Percentiles rank a stretch among this genome's conserved stretches.
Evolutionary conservation across 1,140 invertebrate species (phyloP).

Genomic region (Drosophila athabasca): DNA sequence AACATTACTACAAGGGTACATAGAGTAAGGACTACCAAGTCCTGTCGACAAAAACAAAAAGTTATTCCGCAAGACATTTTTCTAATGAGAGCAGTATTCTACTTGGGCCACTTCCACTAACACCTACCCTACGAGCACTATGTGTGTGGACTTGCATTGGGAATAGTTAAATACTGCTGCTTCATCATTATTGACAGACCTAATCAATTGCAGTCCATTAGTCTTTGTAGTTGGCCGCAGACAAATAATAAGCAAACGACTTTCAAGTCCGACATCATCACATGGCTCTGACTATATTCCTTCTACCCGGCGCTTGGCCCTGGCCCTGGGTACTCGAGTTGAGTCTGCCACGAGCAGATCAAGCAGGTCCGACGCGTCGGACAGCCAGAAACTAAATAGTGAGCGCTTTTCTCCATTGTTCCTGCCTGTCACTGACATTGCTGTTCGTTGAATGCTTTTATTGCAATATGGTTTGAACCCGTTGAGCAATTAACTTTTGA

Average conservation of each 20-base stretch:
- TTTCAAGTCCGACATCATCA: not conserved
- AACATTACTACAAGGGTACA: constrained; percentile 3
- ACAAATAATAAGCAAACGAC: constrained; percentile 25
- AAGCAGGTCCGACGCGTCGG: too few species aligned
- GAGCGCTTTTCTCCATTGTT: too few species aligned
- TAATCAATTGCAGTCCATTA: constrained; percentile 72
- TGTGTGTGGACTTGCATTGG: not conserved
- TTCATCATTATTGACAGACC: constrained; percentile 59
- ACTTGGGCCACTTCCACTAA: constrained; percentile 15
- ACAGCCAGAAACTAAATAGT: too few species aligned
- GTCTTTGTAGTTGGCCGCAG: constrained; percentile 43
- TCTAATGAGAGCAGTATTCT: constrained; percentile 41
- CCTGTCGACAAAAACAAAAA: constrained; percentile 26
- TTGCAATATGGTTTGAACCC: not conserved
- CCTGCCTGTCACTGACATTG: not conserved
- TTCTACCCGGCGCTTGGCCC: not conserved
- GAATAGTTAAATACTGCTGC: constrained; percentile 10
- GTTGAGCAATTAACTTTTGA: constrained; percentile 16
- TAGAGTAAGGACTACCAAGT: too few species aligned
- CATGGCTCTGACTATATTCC: too few species aligned
- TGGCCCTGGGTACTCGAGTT: not conserved
- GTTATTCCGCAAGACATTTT: constrained; percentile 45
- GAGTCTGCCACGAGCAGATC: too few species aligned
- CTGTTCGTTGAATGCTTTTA: not conserved
- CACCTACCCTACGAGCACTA: not conserved